A percentile compares a stretch with the other conserved stretches of the same genome.
Conservation (phyloP, 1,140 invertebrate genomes). For the Drosophila bifasciata region DNA sequence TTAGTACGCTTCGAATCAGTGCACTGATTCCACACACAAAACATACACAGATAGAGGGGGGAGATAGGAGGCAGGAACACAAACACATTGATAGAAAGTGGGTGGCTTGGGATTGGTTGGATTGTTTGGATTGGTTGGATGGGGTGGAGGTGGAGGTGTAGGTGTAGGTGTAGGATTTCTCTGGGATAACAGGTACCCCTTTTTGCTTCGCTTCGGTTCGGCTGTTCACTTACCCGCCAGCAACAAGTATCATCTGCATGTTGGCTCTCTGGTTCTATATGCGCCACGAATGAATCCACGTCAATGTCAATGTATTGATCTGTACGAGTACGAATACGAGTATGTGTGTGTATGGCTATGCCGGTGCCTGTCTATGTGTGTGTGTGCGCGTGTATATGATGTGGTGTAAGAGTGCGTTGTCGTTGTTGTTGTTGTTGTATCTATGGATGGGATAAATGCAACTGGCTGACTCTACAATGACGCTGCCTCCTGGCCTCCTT, state of each 20-base stretch:
- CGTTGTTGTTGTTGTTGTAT: slow-evolving; percentile 9
- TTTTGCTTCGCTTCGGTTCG: no score
- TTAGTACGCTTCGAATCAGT: no score
- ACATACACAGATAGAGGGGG: no score
- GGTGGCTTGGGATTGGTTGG: background rate
- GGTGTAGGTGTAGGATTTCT: slow-evolving; percentile 6
- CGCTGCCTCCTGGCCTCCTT: background rate
- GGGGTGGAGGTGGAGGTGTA: background rate
- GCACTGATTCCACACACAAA: no score
- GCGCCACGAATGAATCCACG: slow-evolving; percentile 39
- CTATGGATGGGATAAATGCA: slow-evolving; percentile 51
- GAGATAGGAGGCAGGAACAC: no score
- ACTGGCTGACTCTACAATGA: slow-evolving; percentile 34
- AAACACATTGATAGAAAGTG: no score
- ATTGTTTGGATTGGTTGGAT: background rate
- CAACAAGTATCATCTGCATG: slow-evolving; percentile 84
- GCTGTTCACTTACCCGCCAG: slow-evolving; percentile 82
- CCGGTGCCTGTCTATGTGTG: no score
- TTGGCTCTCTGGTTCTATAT: slow-evolving; percentile 39
- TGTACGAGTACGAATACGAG: background rate
- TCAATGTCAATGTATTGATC: slow-evolving; percentile 23
- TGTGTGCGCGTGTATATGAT: slow-evolving; percentile 9
- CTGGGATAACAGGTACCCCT: no score
- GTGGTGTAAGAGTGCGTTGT: background rate
- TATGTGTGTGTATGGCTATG: background rate